Evolutionary conservation across 2,888 invertebrate species (phyloP), one percentile per base, ranked within the genome.

Genomic region (Branchipolynoe longqiensis): DNA sequence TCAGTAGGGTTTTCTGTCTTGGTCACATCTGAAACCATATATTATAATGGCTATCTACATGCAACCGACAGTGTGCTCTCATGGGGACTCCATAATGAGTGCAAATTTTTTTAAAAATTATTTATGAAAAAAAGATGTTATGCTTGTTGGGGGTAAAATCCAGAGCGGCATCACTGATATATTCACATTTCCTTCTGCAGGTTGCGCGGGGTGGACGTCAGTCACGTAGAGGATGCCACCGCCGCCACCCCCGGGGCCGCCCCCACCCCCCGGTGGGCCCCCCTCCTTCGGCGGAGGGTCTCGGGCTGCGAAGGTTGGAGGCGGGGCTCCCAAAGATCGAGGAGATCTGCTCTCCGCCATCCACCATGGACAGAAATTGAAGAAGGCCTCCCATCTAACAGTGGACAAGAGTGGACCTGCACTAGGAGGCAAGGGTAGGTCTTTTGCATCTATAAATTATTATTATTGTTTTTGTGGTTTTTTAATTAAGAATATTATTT

Each of bases 361-460:
- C 12, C 69, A 69, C 1, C 36, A 22, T 3, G 69, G 69, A 14
- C 22, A 18, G 3, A 69, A 22, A 38, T n/a, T 69, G 38, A 69
- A 69, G 69, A 69, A 69, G 38, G 22, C 69, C 14, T 36, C n/a
- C 31, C 62, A 62, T 62, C 62, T 62, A 12, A 69, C 22, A 22
- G 69, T 69, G 12, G 69, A 69, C 69, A 69, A 69, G 38, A 69
- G 69, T 69, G 69, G 69, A 22, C 69, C 69, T 4, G 18, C n/a
- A 18, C 0, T 69, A 38, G 33, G 22, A 14, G 69, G 69, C 1
- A 69, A 69, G 38, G 69, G 69, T 69, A 69, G 69, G 69, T n/a
- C n/a, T n/a, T n/a, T n/a, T n/a, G n/a, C n/a, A n/a, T n/a, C n/a
- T n/a, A n/a, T n/a, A n/a, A n/a, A n/a, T n/a, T n/a, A n/a, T n/a